phyloP scores from a whole-genome alignment of 1,140 invertebrate genomes.

The Apis florea region DNA sequence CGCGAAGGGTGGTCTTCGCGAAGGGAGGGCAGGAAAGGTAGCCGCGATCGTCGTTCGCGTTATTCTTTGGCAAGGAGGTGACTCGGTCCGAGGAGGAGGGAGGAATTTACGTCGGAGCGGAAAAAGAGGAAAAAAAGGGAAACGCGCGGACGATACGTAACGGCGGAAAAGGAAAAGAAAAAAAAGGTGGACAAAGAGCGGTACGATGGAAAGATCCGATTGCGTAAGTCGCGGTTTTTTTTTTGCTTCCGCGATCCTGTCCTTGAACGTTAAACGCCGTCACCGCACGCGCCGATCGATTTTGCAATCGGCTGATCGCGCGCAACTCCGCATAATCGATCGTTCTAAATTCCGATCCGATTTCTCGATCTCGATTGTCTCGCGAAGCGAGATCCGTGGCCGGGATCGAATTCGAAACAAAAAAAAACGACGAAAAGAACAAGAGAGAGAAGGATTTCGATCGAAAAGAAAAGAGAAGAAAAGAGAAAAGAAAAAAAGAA shows the following conservation, averaged over 20 bases:
- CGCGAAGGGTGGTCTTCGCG: too few relatives aligned
- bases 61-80: too few relatives aligned
- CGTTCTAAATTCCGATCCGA: slow-evolving; percentile 22
- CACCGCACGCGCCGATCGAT: slow-evolving; percentile 17
- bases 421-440: neutral
- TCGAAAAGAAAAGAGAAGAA: too few relatives aligned
- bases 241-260: slow-evolving; percentile 45
- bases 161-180: too few relatives aligned
- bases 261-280: slow-evolving; percentile 61
- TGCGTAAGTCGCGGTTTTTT: slow-evolving; percentile 10
- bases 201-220: neutral
- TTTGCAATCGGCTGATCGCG: slow-evolving; percentile 46
- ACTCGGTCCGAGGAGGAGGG: too few relatives aligned
- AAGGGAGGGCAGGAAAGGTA: too few relatives aligned
- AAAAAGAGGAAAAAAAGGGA: neutral
- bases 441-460: too few relatives aligned
- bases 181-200: neutral
- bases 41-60: too few relatives aligned
- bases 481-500: too few relatives aligned
- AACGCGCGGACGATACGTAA: neutral
- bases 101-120: too few relatives aligned
- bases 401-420: too few relatives aligned
- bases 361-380: neutral
- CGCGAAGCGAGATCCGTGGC: too few relatives aligned
- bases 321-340: slow-evolving; percentile 28